Percentiles rank a stretch among this genome's conserved stretches.
phyloP scores from a whole-genome alignment of 1,140 invertebrate species.

The Heliconius nattereri region DNA sequence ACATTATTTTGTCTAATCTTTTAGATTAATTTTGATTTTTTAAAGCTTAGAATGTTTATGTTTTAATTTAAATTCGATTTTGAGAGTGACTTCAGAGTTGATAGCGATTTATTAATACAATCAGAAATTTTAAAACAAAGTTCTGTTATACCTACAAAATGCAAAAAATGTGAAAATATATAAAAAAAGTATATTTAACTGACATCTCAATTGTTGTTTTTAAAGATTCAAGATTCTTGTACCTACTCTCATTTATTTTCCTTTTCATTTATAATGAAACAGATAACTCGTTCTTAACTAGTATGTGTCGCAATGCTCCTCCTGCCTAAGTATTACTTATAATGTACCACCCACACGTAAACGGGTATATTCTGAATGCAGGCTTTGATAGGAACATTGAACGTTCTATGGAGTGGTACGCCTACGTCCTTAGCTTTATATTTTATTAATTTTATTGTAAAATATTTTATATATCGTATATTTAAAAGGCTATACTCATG shows the following conservation, averaged over 20 bases:
- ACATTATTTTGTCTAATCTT: too few species aligned
- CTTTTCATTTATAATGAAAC: constrained; percentile 51
- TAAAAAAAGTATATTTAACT: background rate
- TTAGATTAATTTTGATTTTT: too few species aligned
- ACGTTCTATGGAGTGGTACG: constrained; percentile 12
- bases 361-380: constrained; percentile 44
- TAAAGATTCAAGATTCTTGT: background rate
- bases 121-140: too few species aligned
- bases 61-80: too few species aligned
- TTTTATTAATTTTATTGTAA: constrained; percentile 9
- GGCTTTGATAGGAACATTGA: constrained; percentile 20
- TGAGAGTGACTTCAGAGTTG: too few species aligned
- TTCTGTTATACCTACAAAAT: too few species aligned
- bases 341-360: constrained; percentile 54
- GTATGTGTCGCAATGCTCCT: constrained; percentile 55
- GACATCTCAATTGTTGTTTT: background rate
- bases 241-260: constrained; percentile 19
- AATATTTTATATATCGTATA: background rate
- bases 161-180: too few species aligned
- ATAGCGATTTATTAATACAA: too few species aligned
- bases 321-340: constrained; percentile 34
- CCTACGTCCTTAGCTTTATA: constrained; percentile 15
- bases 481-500: background rate
- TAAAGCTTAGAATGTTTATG: too few species aligned
- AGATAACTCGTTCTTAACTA: constrained; percentile 44